Evolutionary conservation across 2,797 vertebrate genomes (phyloP).

Genomic region (Pyrrhura leucotis): DNA sequence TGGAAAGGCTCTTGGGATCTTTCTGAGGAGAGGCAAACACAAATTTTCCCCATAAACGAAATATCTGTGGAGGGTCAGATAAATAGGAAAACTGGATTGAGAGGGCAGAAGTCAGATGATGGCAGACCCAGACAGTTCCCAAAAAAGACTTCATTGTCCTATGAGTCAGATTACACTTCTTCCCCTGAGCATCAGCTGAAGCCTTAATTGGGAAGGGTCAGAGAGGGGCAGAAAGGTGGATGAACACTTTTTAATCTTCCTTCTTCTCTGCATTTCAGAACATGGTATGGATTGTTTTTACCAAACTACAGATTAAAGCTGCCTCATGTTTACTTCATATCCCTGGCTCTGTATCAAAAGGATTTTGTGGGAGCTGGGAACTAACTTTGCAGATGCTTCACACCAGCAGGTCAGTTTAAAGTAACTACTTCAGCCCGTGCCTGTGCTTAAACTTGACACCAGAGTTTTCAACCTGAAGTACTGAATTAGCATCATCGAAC

Average conservation of each 20-base stretch:
- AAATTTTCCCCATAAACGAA: background rate
- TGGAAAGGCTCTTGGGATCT: background rate
- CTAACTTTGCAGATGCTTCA: background rate
- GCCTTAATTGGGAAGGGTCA: background rate
- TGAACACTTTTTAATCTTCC: background rate
- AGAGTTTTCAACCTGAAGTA: background rate
- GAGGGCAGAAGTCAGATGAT: background rate
- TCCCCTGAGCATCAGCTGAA: background rate
- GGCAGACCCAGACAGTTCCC: background rate
- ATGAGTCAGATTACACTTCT: background rate
- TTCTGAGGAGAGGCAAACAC: background rate
- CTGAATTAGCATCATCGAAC: background rate
- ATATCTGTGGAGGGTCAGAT: background rate
- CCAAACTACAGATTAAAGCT: background rate
- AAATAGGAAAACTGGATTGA: background rate
- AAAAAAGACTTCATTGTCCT: background rate
- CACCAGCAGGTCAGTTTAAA: background rate
- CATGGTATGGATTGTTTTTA: background rate
- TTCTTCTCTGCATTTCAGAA: background rate
- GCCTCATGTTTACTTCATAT: background rate
- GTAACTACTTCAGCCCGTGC: background rate
- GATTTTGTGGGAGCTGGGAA: background rate
- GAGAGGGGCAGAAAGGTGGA: background rate
- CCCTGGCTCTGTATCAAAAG: background rate
- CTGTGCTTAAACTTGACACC: slow-evolving; percentile 2